Evolutionary conservation across 53 echinoderm and acorn worm genomes (phyloP).

Genomic region (Henricia sp.): DNA sequence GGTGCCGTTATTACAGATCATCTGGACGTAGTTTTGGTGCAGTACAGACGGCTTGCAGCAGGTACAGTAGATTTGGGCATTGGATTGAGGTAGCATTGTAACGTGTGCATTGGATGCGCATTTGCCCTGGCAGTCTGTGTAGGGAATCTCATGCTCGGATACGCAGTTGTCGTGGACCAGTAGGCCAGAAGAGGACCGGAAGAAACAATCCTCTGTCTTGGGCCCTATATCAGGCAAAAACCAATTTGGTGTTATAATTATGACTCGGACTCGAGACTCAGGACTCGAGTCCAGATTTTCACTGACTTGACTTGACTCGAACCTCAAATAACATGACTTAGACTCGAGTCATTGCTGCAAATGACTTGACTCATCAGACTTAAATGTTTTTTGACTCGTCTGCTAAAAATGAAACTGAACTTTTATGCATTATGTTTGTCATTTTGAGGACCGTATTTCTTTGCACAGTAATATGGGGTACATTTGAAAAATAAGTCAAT

Average conservation of each 20-base stretch:
- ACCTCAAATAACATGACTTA: too few species aligned
- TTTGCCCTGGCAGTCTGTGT: slow-evolving; percentile 26
- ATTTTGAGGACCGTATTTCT: too few species aligned
- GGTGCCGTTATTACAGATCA: slow-evolving; percentile 27
- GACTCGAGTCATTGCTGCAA: too few species aligned
- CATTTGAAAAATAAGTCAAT: too few species aligned
- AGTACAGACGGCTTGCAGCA: slow-evolving; percentile 13
- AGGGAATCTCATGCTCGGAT: slow-evolving; percentile 4
- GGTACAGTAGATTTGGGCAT: background rate
- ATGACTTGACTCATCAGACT: too few species aligned
- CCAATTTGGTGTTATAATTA: background rate
- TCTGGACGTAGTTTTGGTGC: background rate
- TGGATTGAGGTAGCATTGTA: slow-evolving; percentile 2
- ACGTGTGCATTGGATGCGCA: slow-evolving; percentile 17
- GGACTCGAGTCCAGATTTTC: too few species aligned
- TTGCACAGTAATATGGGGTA: too few species aligned
- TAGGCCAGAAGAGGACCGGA: background rate
- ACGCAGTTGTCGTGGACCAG: slow-evolving; percentile 5
- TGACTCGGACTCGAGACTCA: too few species aligned
- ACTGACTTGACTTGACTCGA: too few species aligned
- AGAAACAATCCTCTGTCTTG: slow-evolving; percentile 4
- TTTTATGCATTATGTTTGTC: too few species aligned
- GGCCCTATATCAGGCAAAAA: background rate
- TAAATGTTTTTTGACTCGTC: too few species aligned
- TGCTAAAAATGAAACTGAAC: too few species aligned